Evolutionary conservation across 92 coral and sea anemone genomes (phyloP), one percentile per base, ranked within the genome.

Genomic region (Siderastrea radians): DNA sequence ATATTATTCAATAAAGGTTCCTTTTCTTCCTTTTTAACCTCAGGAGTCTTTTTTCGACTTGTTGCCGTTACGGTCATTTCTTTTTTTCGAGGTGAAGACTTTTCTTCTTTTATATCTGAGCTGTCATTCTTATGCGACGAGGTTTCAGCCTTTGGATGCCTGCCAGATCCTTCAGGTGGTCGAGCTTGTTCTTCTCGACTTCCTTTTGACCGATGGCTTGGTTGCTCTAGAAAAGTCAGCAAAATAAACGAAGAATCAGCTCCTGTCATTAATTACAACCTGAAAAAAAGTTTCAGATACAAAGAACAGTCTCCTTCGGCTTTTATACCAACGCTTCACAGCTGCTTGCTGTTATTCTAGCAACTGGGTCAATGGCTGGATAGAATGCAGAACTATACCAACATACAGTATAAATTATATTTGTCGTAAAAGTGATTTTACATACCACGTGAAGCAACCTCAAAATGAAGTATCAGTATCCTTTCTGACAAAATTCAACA

Each of bases 1-100:
- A 74, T 16, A 74, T 84, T 62, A 74, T 84, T 84, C 15, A 74
- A 38, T 53, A 84, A 84, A 74, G 81, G 80, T 84, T 84, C 74
- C 2, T 12, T 64, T 11, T 65, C 72, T 16, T 61, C 79, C 7
- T 14, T 60, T 52, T 60, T 73, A 6, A 49, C 9, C 12, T 84
- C 87, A 3, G 87, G 74, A 58, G 87, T 49, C 72, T 73, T 73
- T 84, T 74, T 84, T 54, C 72, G 59, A 83, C 72, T 72, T 13
- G 44, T 64, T 61, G 72, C 10, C 15, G 87, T 17, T 15, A 61
- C 87, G 13, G 48, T 19, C 48, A 49, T 49, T 7, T 83, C 87
- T 62, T 83, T 83, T 44, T 72, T 59, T 11, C 72, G 52, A 0
- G 80, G 44, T 44, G 47, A 16, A 45, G 79, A 7, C 4, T 83